Evolutionary conservation across 2,888 invertebrate genomes (phyloP).

Genomic region (Allophyes oxyacanthae): DNA sequence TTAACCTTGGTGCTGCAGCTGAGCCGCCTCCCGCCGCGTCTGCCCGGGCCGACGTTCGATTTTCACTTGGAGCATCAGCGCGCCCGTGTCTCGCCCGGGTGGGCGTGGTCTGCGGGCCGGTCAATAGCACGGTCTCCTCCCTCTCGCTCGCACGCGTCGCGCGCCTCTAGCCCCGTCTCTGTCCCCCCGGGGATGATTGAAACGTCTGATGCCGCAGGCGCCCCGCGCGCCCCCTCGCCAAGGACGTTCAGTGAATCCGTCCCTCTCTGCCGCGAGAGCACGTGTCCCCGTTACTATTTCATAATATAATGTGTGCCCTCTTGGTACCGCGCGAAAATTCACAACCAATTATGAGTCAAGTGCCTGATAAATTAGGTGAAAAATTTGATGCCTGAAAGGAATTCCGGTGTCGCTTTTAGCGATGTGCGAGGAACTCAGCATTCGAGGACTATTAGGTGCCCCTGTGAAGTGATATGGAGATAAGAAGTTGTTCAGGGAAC

Average conservation of each 20-base stretch:
- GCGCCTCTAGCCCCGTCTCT: constrained; percentile 67
- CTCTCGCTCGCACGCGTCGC: constrained; percentile 73
- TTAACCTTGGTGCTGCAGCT: constrained; percentile 85
- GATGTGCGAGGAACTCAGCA: constrained; percentile 77
- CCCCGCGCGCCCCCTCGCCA: constrained; percentile 87
- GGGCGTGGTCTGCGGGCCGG: constrained; percentile 88
- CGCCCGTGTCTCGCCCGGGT: constrained; percentile 87
- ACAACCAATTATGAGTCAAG: constrained; percentile 88
- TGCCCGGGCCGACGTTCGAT: constrained; percentile 88
- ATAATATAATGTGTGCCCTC: constrained; percentile 88
- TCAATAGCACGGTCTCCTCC: constrained; percentile 86
- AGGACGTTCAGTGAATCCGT: constrained; percentile 90
- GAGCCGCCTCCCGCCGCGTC: constrained; percentile 77
- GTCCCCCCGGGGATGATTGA: constrained; percentile 87
- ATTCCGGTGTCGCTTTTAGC: constrained; percentile 78
- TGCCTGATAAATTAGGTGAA: constrained; percentile 86
- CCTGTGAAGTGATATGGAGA: constrained; percentile 86
- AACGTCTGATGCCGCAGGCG: constrained; percentile 89
- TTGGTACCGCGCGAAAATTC: constrained; percentile 87
- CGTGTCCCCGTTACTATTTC: constrained; percentile 88
- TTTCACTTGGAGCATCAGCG: constrained; percentile 87
- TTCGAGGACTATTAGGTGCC: constrained; percentile 81
- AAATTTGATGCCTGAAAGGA: constrained; percentile 85
- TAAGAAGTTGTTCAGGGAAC: constrained; percentile 79
- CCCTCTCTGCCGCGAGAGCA: constrained; percentile 89